These are phyloP conservation scores for Ephestia elutella DNA, from an alignment of 1,140 invertebrate genomes.

Conservation along the genomic window DNA sequence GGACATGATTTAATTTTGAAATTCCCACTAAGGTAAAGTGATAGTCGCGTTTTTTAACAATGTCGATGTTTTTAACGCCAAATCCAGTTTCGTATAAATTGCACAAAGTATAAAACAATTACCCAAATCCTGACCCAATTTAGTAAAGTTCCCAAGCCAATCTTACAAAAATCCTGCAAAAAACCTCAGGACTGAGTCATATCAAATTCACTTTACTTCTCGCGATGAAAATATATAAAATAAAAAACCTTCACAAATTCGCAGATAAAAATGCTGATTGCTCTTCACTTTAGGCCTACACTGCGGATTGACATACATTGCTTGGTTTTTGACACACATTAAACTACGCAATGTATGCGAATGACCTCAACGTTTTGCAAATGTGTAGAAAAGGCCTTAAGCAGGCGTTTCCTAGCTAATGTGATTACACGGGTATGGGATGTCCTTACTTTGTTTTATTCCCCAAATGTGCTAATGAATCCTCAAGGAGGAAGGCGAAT, in stretches of 20 bases:
- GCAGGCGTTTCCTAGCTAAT: constrained; percentile 20
- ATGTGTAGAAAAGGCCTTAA: background rate
- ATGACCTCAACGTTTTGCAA: too few relatives aligned
- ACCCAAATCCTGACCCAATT: background rate
- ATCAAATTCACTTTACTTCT: background rate
- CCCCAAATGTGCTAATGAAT: constrained; percentile 40
- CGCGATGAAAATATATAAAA: constrained; percentile 1
- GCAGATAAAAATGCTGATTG: background rate
- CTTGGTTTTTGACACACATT: too few relatives aligned
- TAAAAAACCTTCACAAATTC: background rate
- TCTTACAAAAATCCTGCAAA: background rate
- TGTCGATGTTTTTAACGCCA: too few relatives aligned
- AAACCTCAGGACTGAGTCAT: background rate
- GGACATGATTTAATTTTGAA: too few relatives aligned
- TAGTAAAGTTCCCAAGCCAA: background rate
- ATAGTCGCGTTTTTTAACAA: too few relatives aligned
- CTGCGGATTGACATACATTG: too few relatives aligned
- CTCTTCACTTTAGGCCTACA: background rate
- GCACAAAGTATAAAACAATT: background rate
- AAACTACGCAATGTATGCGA: too few relatives aligned
- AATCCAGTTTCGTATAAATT: too few relatives aligned
- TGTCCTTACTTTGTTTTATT: constrained; percentile 34
- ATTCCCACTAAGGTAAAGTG: too few relatives aligned
- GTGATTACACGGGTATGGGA: constrained; percentile 31
- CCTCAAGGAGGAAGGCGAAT: constrained; percentile 34